A percentile compares a stretch with the other conserved stretches of the same genome.
Evolutionary conservation across 2,888 invertebrate genomes (phyloP).

Genomic region (Aporophyla nigra): DNA sequence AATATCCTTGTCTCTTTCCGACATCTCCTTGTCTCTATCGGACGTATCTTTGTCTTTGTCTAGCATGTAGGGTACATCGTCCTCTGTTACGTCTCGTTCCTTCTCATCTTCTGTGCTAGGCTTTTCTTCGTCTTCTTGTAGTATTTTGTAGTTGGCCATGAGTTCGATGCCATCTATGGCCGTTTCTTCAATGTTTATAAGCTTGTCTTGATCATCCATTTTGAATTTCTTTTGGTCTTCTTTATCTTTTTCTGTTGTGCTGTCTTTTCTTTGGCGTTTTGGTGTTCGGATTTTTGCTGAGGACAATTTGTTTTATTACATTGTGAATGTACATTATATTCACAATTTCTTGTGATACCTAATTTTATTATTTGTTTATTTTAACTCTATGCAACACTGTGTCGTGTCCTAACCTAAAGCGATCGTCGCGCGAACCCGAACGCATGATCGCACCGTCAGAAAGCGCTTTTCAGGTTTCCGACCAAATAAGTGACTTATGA

Average conservation of each 20-base stretch:
- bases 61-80: conserved; percentile 69
- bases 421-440: no score
- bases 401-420: no score
- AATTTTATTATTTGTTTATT: no score
- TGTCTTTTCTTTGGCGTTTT: conserved; percentile 91
- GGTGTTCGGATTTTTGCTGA: conserved; percentile 85
- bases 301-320: conserved; percentile 44
- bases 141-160: conserved; percentile 85
- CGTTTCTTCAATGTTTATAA: conserved; percentile 87
- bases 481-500: no score
- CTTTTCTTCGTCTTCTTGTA: conserved; percentile 84
- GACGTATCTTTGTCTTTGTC: conserved; percentile 72
- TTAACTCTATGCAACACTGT: no score
- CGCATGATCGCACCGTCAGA: no score
- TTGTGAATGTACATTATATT: neutral
- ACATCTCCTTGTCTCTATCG: conserved; percentile 72
- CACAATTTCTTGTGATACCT: neutral
- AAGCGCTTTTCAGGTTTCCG: no score
- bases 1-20: conserved; percentile 72
- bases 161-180: conserved; percentile 89
- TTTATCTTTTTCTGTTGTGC: conserved; percentile 90
- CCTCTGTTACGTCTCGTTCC: conserved; percentile 82
- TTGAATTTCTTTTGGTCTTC: conserved; percentile 86
- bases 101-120: conserved; percentile 86
- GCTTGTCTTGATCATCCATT: conserved; percentile 79